Percentiles rank a stretch among this genome's conserved stretches.
phyloP scores from a whole-genome alignment of 2,888 invertebrate species.

The Phalangium opilio region DNA sequence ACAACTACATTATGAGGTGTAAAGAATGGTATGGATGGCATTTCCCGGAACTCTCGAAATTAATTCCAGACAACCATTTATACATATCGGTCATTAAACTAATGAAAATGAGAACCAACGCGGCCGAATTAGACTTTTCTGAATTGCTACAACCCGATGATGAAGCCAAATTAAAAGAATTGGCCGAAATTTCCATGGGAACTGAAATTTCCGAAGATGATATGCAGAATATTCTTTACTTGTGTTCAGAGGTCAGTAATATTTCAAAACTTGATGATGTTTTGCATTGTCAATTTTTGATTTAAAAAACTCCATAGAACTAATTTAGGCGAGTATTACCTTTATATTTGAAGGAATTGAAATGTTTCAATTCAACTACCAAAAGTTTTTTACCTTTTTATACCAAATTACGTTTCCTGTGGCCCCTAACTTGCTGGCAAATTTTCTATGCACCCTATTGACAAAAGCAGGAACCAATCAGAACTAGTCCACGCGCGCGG shows the following conservation, averaged over 20 bases:
- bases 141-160: constrained; percentile 79
- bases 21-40: constrained; percentile 99
- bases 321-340: too few species aligned
- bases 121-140: constrained; percentile 65
- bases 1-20: constrained; percentile 93
- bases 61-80: constrained; percentile 77
- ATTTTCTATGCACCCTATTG: too few species aligned
- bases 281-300: too few species aligned
- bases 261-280: too few species aligned
- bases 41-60: constrained; percentile 95
- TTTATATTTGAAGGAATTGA: too few species aligned
- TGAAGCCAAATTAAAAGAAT: constrained; percentile 87
- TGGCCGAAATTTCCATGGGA: constrained; percentile 98
- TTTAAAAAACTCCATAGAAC: too few species aligned
- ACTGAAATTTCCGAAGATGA: constrained; percentile 97
- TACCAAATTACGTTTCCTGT: too few species aligned
- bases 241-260: constrained; percentile 61
- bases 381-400: too few species aligned
- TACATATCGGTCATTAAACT: constrained; percentile 49
- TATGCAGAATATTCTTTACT: constrained; percentile 70
- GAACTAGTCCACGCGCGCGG: too few species aligned
- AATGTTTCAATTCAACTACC: too few species aligned
- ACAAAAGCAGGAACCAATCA: too few species aligned
- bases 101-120: constrained; percentile 53
- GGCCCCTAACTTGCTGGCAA: too few species aligned